Conservation (phyloP, 2,888 invertebrate genomes). For the Bombylius discolor region DNA sequence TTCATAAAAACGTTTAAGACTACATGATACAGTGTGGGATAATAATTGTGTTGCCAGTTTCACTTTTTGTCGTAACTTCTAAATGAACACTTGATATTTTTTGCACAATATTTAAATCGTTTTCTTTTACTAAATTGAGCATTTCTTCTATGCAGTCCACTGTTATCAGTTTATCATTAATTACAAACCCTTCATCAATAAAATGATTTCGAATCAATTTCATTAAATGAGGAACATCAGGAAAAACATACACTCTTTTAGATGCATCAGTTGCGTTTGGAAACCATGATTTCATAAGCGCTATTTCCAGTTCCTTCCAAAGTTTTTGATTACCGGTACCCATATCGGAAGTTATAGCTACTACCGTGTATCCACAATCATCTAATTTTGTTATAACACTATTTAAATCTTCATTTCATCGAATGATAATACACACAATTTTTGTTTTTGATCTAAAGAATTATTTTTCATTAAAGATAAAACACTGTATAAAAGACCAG, state of each 20-base stretch:
- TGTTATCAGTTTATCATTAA: slow-evolving; percentile 5
- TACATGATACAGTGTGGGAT: slow-evolving; percentile 15
- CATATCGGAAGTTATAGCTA: neutral
- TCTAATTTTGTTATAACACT: slow-evolving; percentile 3
- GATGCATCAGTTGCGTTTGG: neutral
- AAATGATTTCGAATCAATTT: slow-evolving; percentile 15
- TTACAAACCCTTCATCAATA: slow-evolving; percentile 10
- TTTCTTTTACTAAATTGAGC: neutral
- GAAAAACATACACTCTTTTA: slow-evolving; percentile 6
- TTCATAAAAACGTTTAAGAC: slow-evolving; percentile 13
- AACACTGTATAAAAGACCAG: slow-evolving; percentile 7
- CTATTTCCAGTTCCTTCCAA: neutral
- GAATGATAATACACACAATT: slow-evolving; percentile 12
- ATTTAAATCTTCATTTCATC: slow-evolving; percentile 12
- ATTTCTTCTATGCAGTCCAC: slow-evolving; percentile 2
- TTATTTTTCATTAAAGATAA: slow-evolving; percentile 4
- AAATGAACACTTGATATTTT: neutral
- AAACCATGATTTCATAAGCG: neutral
- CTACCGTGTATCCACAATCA: slow-evolving; percentile 13
- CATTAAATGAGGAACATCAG: slow-evolving; percentile 10
- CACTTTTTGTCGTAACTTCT: slow-evolving; percentile 1
- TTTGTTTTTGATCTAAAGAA: neutral
- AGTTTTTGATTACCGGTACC: neutral
- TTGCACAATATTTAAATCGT: neutral
- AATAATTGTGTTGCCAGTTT: slow-evolving; percentile 17